Conservation (phyloP, 2,113 vertebrate species). For the Cygnus atratus region DNA sequence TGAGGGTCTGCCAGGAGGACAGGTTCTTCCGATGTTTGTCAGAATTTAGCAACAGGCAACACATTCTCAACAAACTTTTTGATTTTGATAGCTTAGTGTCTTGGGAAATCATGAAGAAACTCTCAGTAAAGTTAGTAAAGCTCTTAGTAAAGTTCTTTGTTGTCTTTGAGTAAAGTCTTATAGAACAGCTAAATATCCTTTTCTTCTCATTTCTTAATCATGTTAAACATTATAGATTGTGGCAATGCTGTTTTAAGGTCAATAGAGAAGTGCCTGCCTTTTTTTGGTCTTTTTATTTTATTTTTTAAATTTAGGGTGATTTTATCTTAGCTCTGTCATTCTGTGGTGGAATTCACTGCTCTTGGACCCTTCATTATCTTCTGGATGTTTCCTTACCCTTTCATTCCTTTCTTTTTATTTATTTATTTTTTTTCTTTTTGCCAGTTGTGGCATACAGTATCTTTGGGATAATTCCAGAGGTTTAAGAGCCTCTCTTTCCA, state of each 20-base stretch:
- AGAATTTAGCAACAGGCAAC: background rate
- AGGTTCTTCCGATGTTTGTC: background rate
- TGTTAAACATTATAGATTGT: background rate
- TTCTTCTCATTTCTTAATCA: background rate
- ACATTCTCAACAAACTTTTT: background rate
- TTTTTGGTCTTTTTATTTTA: background rate
- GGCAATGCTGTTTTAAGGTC: background rate
- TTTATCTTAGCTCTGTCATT: background rate
- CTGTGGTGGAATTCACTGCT: background rate
- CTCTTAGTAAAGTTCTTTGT: background rate
- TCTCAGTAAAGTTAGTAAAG: background rate
- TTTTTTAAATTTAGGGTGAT: background rate
- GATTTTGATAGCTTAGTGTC: background rate
- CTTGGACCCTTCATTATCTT: background rate
- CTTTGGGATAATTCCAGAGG: conserved; percentile 46
- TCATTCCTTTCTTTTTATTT: background rate
- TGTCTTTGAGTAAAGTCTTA: background rate
- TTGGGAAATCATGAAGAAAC: background rate
- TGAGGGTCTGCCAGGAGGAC: background rate
- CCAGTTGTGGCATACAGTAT: background rate
- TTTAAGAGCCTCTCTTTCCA: conserved; percentile 34
- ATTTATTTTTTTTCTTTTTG: background rate
- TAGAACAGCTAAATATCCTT: background rate
- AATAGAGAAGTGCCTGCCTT: background rate
- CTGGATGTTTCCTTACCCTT: background rate